Evolutionary conservation across 2,888 invertebrate genomes (phyloP), one percentile per base, ranked within the genome.

Genomic region (Agrenia bidenticulata): DNA sequence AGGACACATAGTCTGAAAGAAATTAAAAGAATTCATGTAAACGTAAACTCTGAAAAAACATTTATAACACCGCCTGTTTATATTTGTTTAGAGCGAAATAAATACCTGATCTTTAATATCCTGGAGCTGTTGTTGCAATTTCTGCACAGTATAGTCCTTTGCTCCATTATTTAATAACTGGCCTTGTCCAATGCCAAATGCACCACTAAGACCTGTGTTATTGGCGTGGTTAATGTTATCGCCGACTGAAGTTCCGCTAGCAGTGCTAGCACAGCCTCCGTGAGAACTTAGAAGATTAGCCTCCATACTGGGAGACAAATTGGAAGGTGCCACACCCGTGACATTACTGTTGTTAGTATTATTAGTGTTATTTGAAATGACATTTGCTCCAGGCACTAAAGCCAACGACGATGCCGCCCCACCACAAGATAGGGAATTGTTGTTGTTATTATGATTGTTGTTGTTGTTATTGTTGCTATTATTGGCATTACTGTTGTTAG

Each of bases 31-130:
- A 51, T 23, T 23, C 42, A 58, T n/a, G 17, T 57, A 39, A 4
- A 21, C n/a, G 11, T 41, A 15, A 37, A 17, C 19, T 55, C n/a
- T n/a, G n/a, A n/a, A 24, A 37, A 5, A 4, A n/a, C 39, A 39
- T 39, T 39, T 11, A 11, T 39, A 7, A 7, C 15, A 39, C 39
- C 7, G 7, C 39, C 39, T 39, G 15, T 39, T 39, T 7, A 39
- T 11, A 39, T 7, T 7, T n/a, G 9, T 15, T 39, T 15, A 15
- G 7, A 39, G 39, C 15, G 26, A 23, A 59, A 21, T 17, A 13
- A 11, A 23, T 79, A 92, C 94, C 87, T 95, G 95, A 81, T 97
- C 96, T 80, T 95, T 96, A 78, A 97, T 96, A 80, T 97, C 97
- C 81, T 96, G 94, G 69, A 98, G 81, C 79, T 97, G 96, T 79